These are phyloP conservation scores for Apocrypta bakeri DNA, from an alignment of 1,140 invertebrate genomes.

Conservation along the genomic window DNA sequence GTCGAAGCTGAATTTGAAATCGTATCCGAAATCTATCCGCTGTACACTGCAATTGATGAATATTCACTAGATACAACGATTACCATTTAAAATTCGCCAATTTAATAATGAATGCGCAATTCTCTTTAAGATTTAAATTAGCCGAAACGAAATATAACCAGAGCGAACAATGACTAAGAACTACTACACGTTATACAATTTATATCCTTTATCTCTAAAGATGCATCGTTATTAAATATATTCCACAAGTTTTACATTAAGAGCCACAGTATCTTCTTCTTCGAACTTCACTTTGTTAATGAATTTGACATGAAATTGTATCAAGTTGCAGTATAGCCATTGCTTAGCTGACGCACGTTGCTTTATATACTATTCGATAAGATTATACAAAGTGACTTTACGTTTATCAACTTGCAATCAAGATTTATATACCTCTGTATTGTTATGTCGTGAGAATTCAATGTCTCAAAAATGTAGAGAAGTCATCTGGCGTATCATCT, in stretches of 20 bases:
- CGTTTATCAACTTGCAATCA: not conserved
- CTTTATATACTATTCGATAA: slow-evolving; percentile 1
- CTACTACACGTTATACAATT: no score
- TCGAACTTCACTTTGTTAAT: not conserved
- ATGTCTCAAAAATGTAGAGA: not conserved
- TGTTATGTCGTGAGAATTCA: not conserved
- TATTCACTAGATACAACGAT: no score
- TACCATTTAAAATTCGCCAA: no score
- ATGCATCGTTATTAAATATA: not conserved
- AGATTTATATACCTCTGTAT: not conserved
- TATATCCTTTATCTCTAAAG: no score
- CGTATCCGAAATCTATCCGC: no score
- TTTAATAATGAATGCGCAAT: no score
- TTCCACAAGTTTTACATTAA: no score
- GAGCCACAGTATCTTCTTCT: not conserved
- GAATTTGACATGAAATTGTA: not conserved
- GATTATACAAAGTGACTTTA: not conserved
- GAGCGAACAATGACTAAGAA: no score
- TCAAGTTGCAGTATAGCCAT: not conserved
- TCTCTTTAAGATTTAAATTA: no score
- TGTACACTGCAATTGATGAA: no score
- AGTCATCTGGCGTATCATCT: not conserved
- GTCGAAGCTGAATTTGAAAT: no score
- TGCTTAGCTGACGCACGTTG: not conserved
- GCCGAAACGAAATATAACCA: no score